Conservation (phyloP, 2,888 invertebrate genomes). For the Tenthredo notha region DNA sequence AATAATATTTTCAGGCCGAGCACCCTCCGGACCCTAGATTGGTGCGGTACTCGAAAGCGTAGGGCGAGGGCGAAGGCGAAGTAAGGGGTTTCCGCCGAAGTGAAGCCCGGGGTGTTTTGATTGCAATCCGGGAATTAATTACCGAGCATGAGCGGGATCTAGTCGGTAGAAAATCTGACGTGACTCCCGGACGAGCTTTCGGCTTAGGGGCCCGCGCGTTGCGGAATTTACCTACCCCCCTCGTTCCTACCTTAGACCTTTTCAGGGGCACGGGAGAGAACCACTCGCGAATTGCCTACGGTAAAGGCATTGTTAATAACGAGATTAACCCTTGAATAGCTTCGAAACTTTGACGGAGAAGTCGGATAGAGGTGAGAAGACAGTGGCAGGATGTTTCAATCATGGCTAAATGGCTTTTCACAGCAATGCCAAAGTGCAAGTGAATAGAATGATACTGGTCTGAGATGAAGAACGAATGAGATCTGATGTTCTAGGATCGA, state of each 20-base stretch:
- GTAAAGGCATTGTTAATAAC: conserved; percentile 43
- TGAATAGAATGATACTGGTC: no score
- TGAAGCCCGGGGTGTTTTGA: conserved; percentile 63
- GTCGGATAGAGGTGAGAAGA: not conserved
- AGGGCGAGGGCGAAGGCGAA: not conserved
- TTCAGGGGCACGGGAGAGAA: not conserved
- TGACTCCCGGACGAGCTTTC: conserved; percentile 66
- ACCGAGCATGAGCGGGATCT: conserved; percentile 66
- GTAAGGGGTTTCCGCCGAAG: conserved; percentile 18
- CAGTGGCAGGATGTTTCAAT: not conserved
- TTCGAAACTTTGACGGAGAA: not conserved
- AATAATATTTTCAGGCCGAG: conserved; percentile 36
- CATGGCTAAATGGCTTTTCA: no score
- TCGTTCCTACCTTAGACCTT: not conserved
- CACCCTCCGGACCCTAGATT: conserved; percentile 17
- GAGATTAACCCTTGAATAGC: conserved; percentile 23
- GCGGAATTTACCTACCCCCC: conserved; percentile 28
- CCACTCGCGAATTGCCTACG: conserved; percentile 21
- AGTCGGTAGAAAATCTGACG: conserved; percentile 68
- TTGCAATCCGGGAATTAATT: conserved; percentile 71
- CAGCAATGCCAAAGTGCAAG: no score
- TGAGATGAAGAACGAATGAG: no score
- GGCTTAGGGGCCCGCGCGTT: conserved; percentile 59
- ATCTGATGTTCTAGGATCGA: no score
- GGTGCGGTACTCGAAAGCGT: conserved; percentile 14